A percentile compares a stretch with the other conserved stretches of the same genome.
phyloP scores from a whole-genome alignment of 2,888 invertebrate species.

The Thecophora atra region DNA sequence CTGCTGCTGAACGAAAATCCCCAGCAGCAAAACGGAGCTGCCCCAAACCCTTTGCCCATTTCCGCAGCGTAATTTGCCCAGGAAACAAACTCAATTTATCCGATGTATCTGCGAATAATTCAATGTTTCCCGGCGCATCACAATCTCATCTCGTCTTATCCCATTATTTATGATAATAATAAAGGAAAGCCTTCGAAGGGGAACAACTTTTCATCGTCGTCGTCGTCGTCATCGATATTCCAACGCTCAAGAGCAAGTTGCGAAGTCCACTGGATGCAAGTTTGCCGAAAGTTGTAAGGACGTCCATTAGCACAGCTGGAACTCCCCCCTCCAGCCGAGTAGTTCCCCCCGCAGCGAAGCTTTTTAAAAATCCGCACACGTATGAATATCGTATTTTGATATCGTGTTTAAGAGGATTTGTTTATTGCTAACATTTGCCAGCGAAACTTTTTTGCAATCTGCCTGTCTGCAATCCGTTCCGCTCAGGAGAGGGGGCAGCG shows the following conservation, averaged over 20 bases:
- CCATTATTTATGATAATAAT: too few relatives aligned
- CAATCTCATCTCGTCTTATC: too few relatives aligned
- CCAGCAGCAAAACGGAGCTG: too few relatives aligned
- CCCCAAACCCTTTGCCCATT: too few relatives aligned
- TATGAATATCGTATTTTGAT: slow-evolving; percentile 62
- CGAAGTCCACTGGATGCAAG: slow-evolving; percentile 10
- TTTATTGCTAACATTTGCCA: slow-evolving; percentile 64
- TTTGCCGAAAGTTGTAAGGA: slow-evolving; percentile 8
- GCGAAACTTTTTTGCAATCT: slow-evolving; percentile 27
- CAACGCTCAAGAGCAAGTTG: neutral
- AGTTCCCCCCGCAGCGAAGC: neutral
- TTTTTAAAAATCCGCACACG: slow-evolving; percentile 60
- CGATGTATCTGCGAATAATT: too few relatives aligned
- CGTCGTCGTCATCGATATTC: neutral
- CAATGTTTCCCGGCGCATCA: too few relatives aligned
- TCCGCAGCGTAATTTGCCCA: too few relatives aligned
- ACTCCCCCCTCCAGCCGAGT: neutral
- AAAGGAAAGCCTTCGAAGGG: too few relatives aligned
- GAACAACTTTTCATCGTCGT: neutral
- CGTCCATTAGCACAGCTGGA: neutral
- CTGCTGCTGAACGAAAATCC: too few relatives aligned
- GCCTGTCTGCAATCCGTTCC: slow-evolving; percentile 32
- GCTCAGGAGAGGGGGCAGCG: slow-evolving; percentile 10
- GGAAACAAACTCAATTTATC: too few relatives aligned
- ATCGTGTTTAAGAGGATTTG: slow-evolving; percentile 64